Percentiles rank a stretch among this genome's conserved stretches.
Evolutionary conservation across 2,888 invertebrate genomes (phyloP).

Genomic region (Cotesia congregata): DNA sequence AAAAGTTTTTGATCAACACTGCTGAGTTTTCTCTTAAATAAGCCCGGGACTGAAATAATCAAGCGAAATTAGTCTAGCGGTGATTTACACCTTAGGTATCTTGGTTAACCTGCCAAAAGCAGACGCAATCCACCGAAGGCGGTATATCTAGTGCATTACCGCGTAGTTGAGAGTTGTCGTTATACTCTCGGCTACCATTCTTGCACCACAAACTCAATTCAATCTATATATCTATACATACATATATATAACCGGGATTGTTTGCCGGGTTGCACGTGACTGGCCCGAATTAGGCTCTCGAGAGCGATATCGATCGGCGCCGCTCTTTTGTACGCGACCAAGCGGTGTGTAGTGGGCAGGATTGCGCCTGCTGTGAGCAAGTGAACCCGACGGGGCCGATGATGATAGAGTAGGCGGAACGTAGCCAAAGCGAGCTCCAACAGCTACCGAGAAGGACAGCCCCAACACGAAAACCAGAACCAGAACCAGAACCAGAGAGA

Average conservation of each 20-base stretch:
- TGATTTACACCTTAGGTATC: background rate
- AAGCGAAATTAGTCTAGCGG: background rate
- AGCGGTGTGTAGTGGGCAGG: slow-evolving; percentile 8
- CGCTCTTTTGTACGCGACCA: slow-evolving; percentile 33
- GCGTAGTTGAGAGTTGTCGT: slow-evolving; percentile 6
- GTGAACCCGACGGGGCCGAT: slow-evolving; percentile 16
- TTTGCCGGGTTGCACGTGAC: slow-evolving; percentile 62
- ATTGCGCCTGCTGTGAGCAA: slow-evolving; percentile 30
- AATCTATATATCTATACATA: slow-evolving; percentile 19
- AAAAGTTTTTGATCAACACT: too few species aligned
- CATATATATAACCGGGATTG: slow-evolving; percentile 46
- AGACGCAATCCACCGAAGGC: background rate
- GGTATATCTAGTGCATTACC: background rate
- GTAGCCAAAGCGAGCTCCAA: background rate
- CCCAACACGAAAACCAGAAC: background rate
- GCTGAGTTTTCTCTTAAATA: background rate
- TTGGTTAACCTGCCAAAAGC: background rate
- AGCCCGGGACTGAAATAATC: background rate
- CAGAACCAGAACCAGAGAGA: background rate
- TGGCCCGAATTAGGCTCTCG: slow-evolving; percentile 62
- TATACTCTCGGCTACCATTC: background rate
- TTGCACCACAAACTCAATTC: slow-evolving; percentile 11
- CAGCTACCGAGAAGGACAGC: too few species aligned
- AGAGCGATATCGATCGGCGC: slow-evolving; percentile 51
- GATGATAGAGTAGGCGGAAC: slow-evolving; percentile 11